Evolutionary conservation across 2,888 invertebrate species (phyloP).

Genomic region (Ceriagrion tenellum): DNA sequence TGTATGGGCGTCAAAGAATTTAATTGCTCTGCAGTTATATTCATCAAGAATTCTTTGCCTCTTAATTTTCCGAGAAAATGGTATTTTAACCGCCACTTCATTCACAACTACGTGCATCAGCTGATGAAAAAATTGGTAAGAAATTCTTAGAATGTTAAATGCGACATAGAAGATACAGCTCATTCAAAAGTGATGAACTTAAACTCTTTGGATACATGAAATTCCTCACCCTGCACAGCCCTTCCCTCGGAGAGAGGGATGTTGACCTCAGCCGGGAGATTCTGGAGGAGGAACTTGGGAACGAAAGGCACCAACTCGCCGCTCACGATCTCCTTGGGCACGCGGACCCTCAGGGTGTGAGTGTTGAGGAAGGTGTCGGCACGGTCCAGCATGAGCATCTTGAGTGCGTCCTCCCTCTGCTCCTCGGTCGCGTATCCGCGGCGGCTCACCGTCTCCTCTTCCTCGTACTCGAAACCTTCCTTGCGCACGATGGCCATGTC

Average conservation of each 20-base stretch:
- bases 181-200: background rate
- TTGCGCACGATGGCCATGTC: constrained; percentile 68
- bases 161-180: background rate
- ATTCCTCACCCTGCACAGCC: constrained; percentile 75
- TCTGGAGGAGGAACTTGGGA: constrained; percentile 83
- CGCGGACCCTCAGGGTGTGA: constrained; percentile 87
- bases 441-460: background rate
- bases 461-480: constrained; percentile 29
- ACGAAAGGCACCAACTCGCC: constrained; percentile 79
- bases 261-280: constrained; percentile 84
- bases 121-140: too few relatives aligned
- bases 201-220: background rate
- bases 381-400: constrained; percentile 83
- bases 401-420: constrained; percentile 77
- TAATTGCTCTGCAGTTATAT: too few relatives aligned
- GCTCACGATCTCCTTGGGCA: constrained; percentile 83
- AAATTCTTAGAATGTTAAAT: too few relatives aligned
- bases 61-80: too few relatives aligned
- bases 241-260: constrained; percentile 84
- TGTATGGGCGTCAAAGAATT: too few relatives aligned
- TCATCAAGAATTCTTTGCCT: too few relatives aligned
- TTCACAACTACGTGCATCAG: too few relatives aligned
- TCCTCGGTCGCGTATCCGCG: constrained; percentile 78
- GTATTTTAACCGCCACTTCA: too few relatives aligned
- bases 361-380: constrained; percentile 88